These are phyloP conservation scores for Rattus rattus DNA, from an alignment of 2,113 vertebrate species.

Conservation along the genomic window DNA sequence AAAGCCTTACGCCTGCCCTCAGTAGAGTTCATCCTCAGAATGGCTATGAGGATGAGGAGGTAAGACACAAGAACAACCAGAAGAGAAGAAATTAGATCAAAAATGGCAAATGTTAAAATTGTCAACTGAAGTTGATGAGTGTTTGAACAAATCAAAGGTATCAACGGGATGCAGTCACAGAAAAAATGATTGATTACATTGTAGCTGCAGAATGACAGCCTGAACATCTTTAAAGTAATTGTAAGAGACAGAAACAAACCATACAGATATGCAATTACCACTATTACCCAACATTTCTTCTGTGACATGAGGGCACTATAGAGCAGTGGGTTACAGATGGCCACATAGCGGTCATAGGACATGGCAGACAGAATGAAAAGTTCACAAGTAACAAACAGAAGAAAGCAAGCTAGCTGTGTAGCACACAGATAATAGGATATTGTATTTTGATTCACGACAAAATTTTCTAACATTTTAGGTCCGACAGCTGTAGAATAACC, in stretches of 20 bases:
- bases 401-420: conserved; percentile 54
- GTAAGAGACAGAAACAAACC: conserved; percentile 42
- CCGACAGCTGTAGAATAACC: conserved; percentile 9
- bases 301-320: conserved; percentile 59
- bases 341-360: conserved; percentile 64
- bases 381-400: conserved; percentile 59
- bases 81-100: conserved; percentile 44
- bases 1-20: conserved; percentile 11
- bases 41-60: not conserved
- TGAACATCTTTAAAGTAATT: conserved; percentile 47
- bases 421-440: conserved; percentile 60
- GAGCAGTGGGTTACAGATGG: conserved; percentile 66
- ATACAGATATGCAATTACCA: conserved; percentile 35
- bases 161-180: conserved; percentile 69
- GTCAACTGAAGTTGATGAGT: conserved; percentile 36
- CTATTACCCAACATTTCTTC: not conserved
- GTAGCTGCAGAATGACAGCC: conserved; percentile 57
- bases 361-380: conserved; percentile 60
- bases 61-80: conserved; percentile 17
- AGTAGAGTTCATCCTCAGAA: conserved; percentile 5
- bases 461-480: conserved; percentile 14
- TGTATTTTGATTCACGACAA: not conserved
- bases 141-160: conserved; percentile 74
- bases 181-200: conserved; percentile 76
- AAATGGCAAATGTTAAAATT: not conserved